Conservation (phyloP, 2,113 vertebrate species). For the Nesogale talazaci region DNA sequence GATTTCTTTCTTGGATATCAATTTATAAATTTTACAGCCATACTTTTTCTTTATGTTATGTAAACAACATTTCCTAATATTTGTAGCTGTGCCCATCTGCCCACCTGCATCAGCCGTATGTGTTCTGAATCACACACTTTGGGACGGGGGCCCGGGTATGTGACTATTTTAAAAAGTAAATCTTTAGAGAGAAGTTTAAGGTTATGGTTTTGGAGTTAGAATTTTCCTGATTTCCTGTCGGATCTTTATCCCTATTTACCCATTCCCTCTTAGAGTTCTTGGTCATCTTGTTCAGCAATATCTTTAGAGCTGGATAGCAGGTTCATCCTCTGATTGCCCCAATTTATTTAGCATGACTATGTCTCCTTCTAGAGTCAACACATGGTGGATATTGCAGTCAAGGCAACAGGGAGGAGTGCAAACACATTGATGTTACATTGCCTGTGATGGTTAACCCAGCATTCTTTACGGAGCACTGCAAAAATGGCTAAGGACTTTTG, state of each 20-base stretch:
- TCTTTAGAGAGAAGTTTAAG: constrained; percentile 36
- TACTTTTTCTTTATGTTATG: constrained; percentile 25
- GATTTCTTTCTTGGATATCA: neutral
- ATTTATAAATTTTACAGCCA: neutral
- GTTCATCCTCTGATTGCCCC: neutral
- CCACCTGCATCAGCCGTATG: neutral
- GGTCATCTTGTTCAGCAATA: neutral
- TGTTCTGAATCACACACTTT: neutral
- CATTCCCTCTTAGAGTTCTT: constrained; percentile 5
- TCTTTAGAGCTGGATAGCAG: neutral
- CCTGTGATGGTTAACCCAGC: neutral
- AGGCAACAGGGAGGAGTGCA: neutral
- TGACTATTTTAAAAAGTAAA: neutral
- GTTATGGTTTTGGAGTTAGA: neutral
- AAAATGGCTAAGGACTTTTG: neutral
- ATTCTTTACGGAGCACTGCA: neutral
- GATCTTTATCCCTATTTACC: neutral
- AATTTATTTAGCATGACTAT: neutral
- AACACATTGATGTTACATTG: neutral
- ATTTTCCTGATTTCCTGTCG: neutral
- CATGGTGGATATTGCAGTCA: neutral
- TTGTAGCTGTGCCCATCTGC: constrained; percentile 9
- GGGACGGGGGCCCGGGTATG: neutral
- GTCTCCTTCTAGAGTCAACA: neutral
- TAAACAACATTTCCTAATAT: neutral